Evolutionary conservation across 2,888 invertebrate species (phyloP), one percentile per base, ranked within the genome.

Genomic region (Tetrapedia diversipes): DNA sequence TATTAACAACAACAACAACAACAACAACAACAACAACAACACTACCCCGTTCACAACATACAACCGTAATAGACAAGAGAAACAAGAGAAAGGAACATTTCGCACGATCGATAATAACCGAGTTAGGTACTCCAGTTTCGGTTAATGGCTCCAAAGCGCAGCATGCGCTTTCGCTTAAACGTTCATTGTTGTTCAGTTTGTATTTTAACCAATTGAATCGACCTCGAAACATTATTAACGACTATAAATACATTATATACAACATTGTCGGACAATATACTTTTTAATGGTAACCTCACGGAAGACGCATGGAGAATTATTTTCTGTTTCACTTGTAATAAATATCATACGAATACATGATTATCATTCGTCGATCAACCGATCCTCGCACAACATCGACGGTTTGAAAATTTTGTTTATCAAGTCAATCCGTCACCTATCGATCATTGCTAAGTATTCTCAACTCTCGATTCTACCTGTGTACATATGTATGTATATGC

Each of bases 81-180:
- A n/a, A n/a, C n/a, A n/a, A n/a, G n/a, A 39, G 24, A 47, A 22
- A 43, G 19, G 16, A 41, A 24, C n/a, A 32, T 51, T 27, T 45
- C 27, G n/a, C 7, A 45, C 41, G 53, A 53, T 64, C 69, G 69
- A 70, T 70, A 47, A 34, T 19, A 32, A 37, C 45, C 11, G n/a
- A 47, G 45, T 53, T 34, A n/a, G n/a, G n/a, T n/a, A 34, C 19
- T 63, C 14, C 29, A 37, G 64, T 56, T 47, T 11, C 29, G 24
- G 4, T 16, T 6, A 54, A 45, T 16, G 27, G 29, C 22, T 29
- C 22, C 14, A n/a, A 11, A 29, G 27, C n/a, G 14, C n/a, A 27
- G 11, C 11, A 22, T 4, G 14, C 22, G n/a, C n/a, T 16, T 14
- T 14, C 19, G 22, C 27, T 34, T 16, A 3, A 29, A 19, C 24